Evolutionary conservation across 2,797 vertebrate species (phyloP).

Genomic region (Urophycis tenuis): DNA sequence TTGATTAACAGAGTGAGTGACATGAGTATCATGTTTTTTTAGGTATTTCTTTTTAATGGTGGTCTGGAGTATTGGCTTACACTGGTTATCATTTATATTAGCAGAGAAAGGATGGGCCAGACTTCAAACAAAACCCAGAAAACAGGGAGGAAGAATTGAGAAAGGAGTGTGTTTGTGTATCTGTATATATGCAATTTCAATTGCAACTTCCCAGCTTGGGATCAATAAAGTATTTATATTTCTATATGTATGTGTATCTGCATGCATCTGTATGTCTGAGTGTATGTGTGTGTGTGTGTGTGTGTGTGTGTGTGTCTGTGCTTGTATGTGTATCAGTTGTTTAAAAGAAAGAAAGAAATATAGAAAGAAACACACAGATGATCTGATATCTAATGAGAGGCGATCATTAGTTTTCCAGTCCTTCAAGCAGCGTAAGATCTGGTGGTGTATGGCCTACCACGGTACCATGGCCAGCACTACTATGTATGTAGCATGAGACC

Average conservation of each 20-base stretch:
- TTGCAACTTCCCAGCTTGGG: too few relatives aligned
- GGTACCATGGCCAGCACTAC: constrained; percentile 54
- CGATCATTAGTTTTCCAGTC: constrained; percentile 52
- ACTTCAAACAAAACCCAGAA: constrained; percentile 70
- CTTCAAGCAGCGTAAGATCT: constrained; percentile 49
- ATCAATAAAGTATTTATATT: too few relatives aligned
- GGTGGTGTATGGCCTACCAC: constrained; percentile 44
- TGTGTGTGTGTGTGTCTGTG: background rate
- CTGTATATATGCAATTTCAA: too few relatives aligned
- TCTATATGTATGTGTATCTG: too few relatives aligned
- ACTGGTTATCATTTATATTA: constrained; percentile 75
- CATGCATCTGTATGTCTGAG: too few relatives aligned
- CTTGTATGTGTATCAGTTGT: background rate
- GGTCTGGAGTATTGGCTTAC: constrained; percentile 66
- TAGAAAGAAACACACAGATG: constrained; percentile 45
- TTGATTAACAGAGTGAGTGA: constrained; percentile 68
- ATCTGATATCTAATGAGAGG: constrained; percentile 60
- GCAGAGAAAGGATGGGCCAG: constrained; percentile 57
- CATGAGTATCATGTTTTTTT: constrained; percentile 46
- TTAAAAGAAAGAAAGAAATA: constrained; percentile 28
- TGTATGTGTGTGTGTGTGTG: background rate
- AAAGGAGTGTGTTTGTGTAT: background rate
- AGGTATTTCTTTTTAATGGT: constrained; percentile 45
- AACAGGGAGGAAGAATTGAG: constrained; percentile 30
- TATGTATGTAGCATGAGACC: constrained; percentile 60